Base-by-base conservation (phyloP, 1,140 invertebrate genomes). In the Dendroctonus ponderosae region DNA sequence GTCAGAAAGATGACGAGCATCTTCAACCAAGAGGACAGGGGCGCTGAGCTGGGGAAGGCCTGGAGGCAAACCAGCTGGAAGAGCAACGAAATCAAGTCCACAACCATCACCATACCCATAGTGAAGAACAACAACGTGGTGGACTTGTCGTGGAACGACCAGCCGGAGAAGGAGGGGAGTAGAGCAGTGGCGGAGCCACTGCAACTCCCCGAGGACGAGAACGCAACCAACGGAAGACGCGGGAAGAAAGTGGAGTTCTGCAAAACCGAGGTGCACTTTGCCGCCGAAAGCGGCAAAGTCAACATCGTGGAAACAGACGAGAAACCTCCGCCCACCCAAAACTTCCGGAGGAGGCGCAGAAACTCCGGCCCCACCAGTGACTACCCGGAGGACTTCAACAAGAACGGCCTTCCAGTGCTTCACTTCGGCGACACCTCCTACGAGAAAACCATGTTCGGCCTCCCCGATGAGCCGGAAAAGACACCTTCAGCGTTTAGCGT, bases 301-400 rank as follows among this genome's bases (percentile, higher is more conserved):
- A 91, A 92, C 75, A 92, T 93, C 53, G 90, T 93, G n/a, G 90
- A 91, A 77, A 92, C 90, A 0, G 89, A 91, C 76, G 89, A 88
- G 53, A 92, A 92, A 76, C 90, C 91, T 52, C 91, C 90, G 15
- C 89, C 90, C 6, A 89, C 88, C 1, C 89, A 90, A 75, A 86
- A 89, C 75, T 92, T 91, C 75, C 81, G 91, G 63, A 82, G 87
- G 72, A 79, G 86, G 65, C 81, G 86, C 61, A 82, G 84, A 76
- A 76, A 73, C 63, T 72, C 71, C 0, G 73, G 71, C 3, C 62
- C 69, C 12, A 51, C 66, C 12, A 62, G 58, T 12, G 63, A 62
- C 39, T 65, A 71, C 5, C 58, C 62, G 14, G 72, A 75, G n/a
- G 73, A 75, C 54, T 72, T 73, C 56, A 75, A 73, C 39, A 77